phyloP scores from a whole-genome alignment of 2,888 invertebrate species.

The Habrosyne pyritoides region DNA sequence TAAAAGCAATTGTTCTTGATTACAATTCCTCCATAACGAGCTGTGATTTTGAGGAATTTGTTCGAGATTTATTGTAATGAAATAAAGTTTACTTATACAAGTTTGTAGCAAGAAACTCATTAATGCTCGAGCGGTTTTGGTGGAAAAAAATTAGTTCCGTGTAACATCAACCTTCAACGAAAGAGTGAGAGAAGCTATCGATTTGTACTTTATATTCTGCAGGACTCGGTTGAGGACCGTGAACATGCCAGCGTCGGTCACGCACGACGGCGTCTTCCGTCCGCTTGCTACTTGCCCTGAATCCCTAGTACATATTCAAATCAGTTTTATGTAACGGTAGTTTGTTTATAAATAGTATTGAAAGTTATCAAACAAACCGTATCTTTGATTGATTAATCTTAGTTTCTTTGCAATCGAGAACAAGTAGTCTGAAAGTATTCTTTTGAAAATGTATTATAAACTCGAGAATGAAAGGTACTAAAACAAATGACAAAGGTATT shows the following conservation, averaged over 20 bases:
- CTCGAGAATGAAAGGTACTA: background rate
- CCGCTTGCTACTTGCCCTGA: constrained; percentile 58
- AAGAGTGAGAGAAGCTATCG: constrained; percentile 29
- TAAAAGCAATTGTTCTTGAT: constrained; percentile 17
- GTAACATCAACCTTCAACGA: constrained; percentile 15
- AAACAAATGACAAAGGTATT: constrained; percentile 1
- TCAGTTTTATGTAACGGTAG: background rate
- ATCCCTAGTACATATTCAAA: constrained; percentile 46
- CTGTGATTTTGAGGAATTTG: background rate
- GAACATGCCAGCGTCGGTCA: constrained; percentile 51
- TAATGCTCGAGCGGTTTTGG: background rate
- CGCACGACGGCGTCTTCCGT: constrained; percentile 59
- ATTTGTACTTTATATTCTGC: constrained; percentile 53
- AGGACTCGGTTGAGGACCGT: constrained; percentile 43
- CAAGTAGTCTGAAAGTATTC: too few relatives aligned
- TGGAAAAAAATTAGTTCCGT: constrained; percentile 3
- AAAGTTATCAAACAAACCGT: background rate
- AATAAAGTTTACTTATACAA: background rate
- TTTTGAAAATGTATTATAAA: too few relatives aligned
- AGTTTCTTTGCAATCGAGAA: background rate
- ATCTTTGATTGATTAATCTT: background rate
- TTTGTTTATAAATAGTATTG: background rate
- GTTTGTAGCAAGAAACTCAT: constrained; percentile 3
- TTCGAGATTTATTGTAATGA: background rate
- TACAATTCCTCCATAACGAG: constrained; percentile 13